A percentile compares a stretch with the other conserved stretches of the same genome.
These are phyloP conservation scores for Serilophus lunatus DNA, from an alignment of 2,113 vertebrate species.

Conservation along the genomic window DNA sequence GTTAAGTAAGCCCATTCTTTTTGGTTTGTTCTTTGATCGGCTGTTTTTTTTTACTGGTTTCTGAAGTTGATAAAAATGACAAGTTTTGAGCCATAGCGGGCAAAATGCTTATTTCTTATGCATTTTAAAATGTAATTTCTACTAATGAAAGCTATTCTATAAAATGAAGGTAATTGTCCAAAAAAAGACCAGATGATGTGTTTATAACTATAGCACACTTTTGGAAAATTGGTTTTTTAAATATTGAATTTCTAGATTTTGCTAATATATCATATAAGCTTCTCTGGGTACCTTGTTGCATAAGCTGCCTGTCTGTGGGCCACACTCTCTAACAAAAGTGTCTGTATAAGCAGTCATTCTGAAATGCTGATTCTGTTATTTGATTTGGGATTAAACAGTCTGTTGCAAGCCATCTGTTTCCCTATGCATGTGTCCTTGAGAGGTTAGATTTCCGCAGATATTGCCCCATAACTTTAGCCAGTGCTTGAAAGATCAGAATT, in stretches of 20 bases:
- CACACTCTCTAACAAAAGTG: slow-evolving; percentile 66
- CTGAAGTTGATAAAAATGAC: neutral
- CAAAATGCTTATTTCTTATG: neutral
- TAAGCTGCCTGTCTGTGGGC: slow-evolving; percentile 53
- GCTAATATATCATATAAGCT: neutral
- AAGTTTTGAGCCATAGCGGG: neutral
- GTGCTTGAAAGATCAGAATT: slow-evolving; percentile 75
- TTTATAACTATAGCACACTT: neutral
- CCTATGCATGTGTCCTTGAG: slow-evolving; percentile 77
- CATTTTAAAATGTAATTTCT: neutral
- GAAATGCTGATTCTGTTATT: slow-evolving; percentile 82
- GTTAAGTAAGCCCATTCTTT: neutral
- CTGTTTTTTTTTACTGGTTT: neutral
- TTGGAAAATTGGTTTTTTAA: neutral
- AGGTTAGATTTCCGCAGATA: slow-evolving; percentile 77
- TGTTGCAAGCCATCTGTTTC: slow-evolving; percentile 81
- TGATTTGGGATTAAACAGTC: slow-evolving; percentile 83
- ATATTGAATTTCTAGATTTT: neutral
- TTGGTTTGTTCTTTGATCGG: neutral
- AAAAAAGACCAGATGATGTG: neutral
- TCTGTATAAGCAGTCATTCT: slow-evolving; percentile 73
- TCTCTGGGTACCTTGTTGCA: slow-evolving; percentile 34
- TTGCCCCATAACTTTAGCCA: slow-evolving; percentile 70
- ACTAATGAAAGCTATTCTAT: neutral
- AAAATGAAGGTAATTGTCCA: neutral